Base-by-base conservation (phyloP, 2,888 invertebrate species). In the Caenorhabditis imperialis region DNA sequence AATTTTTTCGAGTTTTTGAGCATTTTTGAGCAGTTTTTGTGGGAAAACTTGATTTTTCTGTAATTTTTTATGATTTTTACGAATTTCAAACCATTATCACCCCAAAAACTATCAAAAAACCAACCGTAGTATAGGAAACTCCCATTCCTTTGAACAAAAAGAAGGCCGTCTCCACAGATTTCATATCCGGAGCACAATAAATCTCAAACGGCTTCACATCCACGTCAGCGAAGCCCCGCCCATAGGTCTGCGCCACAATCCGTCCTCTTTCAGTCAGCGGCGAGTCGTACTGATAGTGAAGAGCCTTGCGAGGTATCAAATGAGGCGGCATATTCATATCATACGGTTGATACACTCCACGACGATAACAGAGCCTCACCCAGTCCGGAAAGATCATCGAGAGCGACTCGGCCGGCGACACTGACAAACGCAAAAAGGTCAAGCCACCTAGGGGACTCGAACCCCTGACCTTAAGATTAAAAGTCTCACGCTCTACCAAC, bases 401-500 rank as follows among this genome's bases (percentile, higher is more conserved):
- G 72, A 76, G 67, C 1, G 65, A 61, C 35, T 76, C 76, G 10
- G 71, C 76, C 23, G 55, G 40, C 7, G 76, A 71, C 30, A 76
- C 71, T 67, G 47, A 14, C 55, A 30, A 30, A 7, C 6, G 10
- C 7, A 33, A 73, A 67, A 69, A 77, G 20, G 14, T 45, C 30
- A 48, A 73, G 80, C 78, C 80, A 65, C 80, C 75, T 78, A 78
- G 72, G 80, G 78, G 80, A 63, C 77, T 80, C 77, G 80, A 80
- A 77, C 78, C 80, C 78, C 72, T 78, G 77, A 77, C 78, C 75
- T 78, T 81, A 72, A 79, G 81, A 79, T 79, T 81, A 81, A 81
- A 78, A 81, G 81, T 81, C 81, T 81, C 75, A 82, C 82, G 82
- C 82, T 82, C 82, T 82, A 82, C 82, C 81, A 82, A 81, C 81